Evolutionary conservation across 2,113 vertebrate genomes (phyloP), one percentile per base, ranked within the genome.

Genomic region (Arenaria interpres): DNA sequence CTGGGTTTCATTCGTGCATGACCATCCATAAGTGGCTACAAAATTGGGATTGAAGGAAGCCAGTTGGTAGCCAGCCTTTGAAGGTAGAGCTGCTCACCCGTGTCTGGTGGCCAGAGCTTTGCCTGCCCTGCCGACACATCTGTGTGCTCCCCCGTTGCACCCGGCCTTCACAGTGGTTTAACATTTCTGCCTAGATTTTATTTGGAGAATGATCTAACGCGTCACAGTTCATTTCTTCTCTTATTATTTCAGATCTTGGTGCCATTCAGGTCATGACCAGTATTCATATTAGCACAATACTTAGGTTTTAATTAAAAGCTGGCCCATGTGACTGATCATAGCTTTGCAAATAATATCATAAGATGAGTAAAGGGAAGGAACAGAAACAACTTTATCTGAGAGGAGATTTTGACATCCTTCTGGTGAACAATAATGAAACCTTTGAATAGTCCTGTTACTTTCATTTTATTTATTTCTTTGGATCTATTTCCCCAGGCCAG

Each of bases 371-470:
- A 21, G 17, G 3, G 12, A 79, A 85, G 68, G 32, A 92, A 87
- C 56, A 54, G 53, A 77, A 84, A 17, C 4, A 12, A 37, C 35
- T 78, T 90, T 48, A 41, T 89, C 62, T 69, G 28, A 71, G 41
- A 88, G 1, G 6, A 64, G 50, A 57, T 88, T 93, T 69, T 86
- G 24, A 57, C 27, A 68, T 75, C 22, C 15, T 88, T 85, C 62
- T 88, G 50, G 15, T 79, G 82, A 96, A 69, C 60, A 75, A 82
- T 67, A 96, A 73, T 41, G 48, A 93, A 73, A 20, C 4, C 67
- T 95, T 91, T 95, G 75, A 92, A 72, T 28, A 84, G 20, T 82
- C 30, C 21, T 89, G 23, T 64, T 96, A 62, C 43, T 81, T 96
- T 21, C 8, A 35, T 88, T 74, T 92, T 67, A 81, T 84, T 95